These are phyloP conservation scores for Heliconius erato DNA, from an alignment of 2,888 invertebrate species.

Conservation along the genomic window DNA sequence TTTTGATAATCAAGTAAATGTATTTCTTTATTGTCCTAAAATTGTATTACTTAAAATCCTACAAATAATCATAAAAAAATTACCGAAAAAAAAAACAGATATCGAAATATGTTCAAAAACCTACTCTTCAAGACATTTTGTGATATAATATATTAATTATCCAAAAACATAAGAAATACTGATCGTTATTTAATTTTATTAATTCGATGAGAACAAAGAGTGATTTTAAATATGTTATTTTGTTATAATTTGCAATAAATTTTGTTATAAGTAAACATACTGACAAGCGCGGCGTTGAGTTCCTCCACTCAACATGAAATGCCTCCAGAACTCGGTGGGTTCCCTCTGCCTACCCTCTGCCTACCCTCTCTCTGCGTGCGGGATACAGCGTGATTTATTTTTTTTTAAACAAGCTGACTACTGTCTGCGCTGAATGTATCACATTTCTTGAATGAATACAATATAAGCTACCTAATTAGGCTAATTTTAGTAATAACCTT, in stretches of 20 bases:
- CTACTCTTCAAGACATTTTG: background rate
- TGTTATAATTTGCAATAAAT: background rate
- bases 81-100: too few relatives aligned
- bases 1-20: background rate
- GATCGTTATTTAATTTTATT: background rate
- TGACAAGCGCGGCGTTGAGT: too few relatives aligned
- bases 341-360: too few relatives aligned
- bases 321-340: too few relatives aligned
- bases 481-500: constrained; percentile 22
- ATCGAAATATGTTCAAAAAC: background rate
- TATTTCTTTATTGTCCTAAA: background rate
- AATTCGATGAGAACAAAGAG: background rate
- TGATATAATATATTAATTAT: background rate
- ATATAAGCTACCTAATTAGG: constrained; percentile 29
- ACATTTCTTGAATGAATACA: constrained; percentile 15
- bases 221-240: background rate
- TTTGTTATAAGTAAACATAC: background rate
- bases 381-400: too few relatives aligned
- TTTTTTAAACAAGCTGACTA: too few relatives aligned
- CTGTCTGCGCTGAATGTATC: constrained; percentile 1
- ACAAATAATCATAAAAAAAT: too few relatives aligned
- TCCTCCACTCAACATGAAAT: too few relatives aligned
- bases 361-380: too few relatives aligned
- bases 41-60: too few relatives aligned
- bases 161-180: background rate